These are phyloP conservation scores for Caiman crocodilus DNA, from an alignment of 2,797 vertebrate species.

Conservation along the genomic window DNA sequence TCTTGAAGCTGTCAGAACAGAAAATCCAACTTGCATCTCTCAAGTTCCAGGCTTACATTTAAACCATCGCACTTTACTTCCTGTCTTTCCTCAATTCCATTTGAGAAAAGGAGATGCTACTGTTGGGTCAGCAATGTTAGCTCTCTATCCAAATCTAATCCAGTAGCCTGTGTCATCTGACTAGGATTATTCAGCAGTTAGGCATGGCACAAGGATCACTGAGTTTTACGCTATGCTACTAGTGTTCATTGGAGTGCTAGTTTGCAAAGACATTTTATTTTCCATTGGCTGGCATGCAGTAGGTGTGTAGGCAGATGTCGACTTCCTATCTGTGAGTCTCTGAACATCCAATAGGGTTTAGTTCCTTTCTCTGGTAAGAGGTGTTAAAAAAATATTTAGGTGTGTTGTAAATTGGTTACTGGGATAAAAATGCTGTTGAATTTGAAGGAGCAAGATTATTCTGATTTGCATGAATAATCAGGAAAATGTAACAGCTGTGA, in stretches of 20 bases:
- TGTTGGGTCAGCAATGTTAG: neutral
- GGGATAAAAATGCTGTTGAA: neutral
- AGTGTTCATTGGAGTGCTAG: neutral
- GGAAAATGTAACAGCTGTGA: neutral
- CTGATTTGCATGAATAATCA: no score
- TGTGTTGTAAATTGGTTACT: neutral
- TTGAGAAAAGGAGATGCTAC: neutral
- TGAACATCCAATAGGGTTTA: accelerated
- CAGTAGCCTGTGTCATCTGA: neutral
- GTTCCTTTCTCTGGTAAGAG: neutral
- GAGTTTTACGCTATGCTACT: neutral
- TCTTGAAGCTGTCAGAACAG: neutral
- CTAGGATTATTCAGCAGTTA: neutral
- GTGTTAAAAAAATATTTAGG: neutral
- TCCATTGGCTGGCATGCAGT: neutral
- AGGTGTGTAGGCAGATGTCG: neutral
- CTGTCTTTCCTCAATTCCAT: neutral
- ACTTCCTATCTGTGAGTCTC: neutral
- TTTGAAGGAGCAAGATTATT: neutral
- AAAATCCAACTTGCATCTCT: neutral
- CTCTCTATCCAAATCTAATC: neutral
- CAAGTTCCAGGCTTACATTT: neutral
- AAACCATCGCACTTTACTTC: neutral
- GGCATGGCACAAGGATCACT: accelerated
- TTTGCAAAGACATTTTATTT: accelerated